phyloP scores from a whole-genome alignment of 2,888 invertebrate species.

The Minunthozetes semirufus region DNA sequence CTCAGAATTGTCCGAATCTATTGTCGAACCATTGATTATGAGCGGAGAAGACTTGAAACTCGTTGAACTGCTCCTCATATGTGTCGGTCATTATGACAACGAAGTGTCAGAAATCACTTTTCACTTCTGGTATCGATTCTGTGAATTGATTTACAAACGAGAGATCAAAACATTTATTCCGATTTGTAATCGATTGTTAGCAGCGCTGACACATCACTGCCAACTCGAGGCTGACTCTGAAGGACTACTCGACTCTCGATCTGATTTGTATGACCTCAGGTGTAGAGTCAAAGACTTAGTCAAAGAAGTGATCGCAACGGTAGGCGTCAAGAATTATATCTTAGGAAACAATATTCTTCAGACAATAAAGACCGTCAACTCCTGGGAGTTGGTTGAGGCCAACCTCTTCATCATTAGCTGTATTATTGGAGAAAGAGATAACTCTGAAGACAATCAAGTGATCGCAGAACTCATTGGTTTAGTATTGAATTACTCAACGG shows the following conservation, averaged over 20 bases:
- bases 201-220: constrained; percentile 63
- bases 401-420: constrained; percentile 36
- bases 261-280: constrained; percentile 78
- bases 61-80: constrained; percentile 78
- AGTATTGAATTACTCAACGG: constrained; percentile 75
- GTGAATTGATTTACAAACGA: constrained; percentile 79
- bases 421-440: constrained; percentile 41
- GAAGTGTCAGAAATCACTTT: constrained; percentile 88
- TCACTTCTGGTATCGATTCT: constrained; percentile 90
- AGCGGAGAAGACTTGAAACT: constrained; percentile 57
- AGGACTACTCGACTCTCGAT: constrained; percentile 71
- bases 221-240: constrained; percentile 89
- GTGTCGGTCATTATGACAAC: constrained; percentile 95
- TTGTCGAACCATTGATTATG: constrained; percentile 56
- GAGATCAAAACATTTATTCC: constrained; percentile 16
- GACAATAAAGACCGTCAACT: constrained; percentile 4
- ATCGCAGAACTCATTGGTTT: constrained; percentile 90
- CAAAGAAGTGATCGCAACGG: constrained; percentile 92
- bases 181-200: constrained; percentile 25
- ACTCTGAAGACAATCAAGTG: constrained; percentile 78
- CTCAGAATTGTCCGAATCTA: constrained; percentile 85
- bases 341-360: constrained; percentile 32
- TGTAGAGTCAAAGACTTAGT: constrained; percentile 82
- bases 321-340: constrained; percentile 75
- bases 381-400: constrained; percentile 36